Percentiles rank a stretch among this genome's conserved stretches.
Evolutionary conservation across 2,113 vertebrate genomes (phyloP).

Genomic region (Menidia beryllina): DNA sequence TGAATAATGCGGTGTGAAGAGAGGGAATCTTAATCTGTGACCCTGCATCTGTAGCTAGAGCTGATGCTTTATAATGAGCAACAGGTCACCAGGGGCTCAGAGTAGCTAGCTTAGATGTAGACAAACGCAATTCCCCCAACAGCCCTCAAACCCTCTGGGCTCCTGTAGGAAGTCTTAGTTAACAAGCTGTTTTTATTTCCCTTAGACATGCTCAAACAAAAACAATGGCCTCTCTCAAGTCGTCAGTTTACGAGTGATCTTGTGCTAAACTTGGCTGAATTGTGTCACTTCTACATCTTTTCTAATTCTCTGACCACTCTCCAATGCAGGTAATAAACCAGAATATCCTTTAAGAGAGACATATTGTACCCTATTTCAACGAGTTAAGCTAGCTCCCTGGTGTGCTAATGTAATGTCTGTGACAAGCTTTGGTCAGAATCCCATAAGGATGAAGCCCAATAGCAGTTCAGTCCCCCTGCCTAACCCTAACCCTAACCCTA

Average conservation of each 20-base stretch:
- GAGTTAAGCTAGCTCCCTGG: too few relatives aligned
- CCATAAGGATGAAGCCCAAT: too few relatives aligned
- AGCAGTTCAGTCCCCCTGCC: too few relatives aligned
- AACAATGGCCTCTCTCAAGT: neutral
- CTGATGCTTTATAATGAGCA: neutral
- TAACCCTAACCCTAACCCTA: too few relatives aligned
- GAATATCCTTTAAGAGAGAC: too few relatives aligned
- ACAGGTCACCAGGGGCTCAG: neutral
- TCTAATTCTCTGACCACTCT: too few relatives aligned
- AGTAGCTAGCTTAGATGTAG: neutral
- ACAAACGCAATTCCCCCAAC: constrained; percentile 2
- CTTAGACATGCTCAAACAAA: neutral
- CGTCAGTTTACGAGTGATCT: neutral
- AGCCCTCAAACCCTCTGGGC: neutral
- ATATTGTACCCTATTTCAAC: too few relatives aligned
- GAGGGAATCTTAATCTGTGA: neutral
- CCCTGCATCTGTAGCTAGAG: neutral
- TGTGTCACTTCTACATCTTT: too few relatives aligned
- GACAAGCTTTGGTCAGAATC: too few relatives aligned
- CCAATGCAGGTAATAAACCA: too few relatives aligned
- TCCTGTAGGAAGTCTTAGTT: neutral
- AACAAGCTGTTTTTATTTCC: neutral
- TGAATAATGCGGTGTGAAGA: constrained; percentile 1
- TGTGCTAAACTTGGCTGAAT: neutral
- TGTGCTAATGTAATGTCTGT: too few relatives aligned